These are phyloP conservation scores for Calephelis virginiensis DNA, from an alignment of 1,140 invertebrate species.

Conservation along the genomic window DNA sequence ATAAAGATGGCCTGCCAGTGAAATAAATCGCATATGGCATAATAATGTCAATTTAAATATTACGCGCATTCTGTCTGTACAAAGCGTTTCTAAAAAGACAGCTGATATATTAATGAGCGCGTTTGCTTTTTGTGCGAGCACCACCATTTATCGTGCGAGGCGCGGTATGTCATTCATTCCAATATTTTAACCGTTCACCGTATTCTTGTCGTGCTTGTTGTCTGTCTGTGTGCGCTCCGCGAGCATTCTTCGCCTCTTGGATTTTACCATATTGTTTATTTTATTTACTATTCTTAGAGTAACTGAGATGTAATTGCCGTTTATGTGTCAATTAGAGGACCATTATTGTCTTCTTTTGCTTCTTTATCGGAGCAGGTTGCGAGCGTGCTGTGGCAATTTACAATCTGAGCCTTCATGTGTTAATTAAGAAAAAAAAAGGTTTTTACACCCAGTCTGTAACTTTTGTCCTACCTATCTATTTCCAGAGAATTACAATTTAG, in stretches of 20 bases:
- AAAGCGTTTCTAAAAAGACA: slow-evolving; percentile 69
- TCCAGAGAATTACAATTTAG: too few relatives aligned
- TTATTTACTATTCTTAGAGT: slow-evolving; percentile 17
- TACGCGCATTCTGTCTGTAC: slow-evolving; percentile 48
- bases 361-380: not conserved
- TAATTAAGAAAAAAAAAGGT: too few relatives aligned
- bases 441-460: too few relatives aligned
- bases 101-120: slow-evolving; percentile 76
- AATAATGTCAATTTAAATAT: slow-evolving; percentile 30
- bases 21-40: slow-evolving; percentile 10
- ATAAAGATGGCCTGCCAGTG: not conserved
- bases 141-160: slow-evolving; percentile 70
- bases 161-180: slow-evolving; percentile 77
- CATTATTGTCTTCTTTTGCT: not conserved
- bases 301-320: slow-evolving; percentile 13
- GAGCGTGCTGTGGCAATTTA: not conserved
- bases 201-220: slow-evolving; percentile 66
- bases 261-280: slow-evolving; percentile 16
- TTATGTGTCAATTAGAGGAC: slow-evolving; percentile 11
- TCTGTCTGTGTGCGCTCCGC: slow-evolving; percentile 45
- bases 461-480: too few relatives aligned
- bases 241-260: slow-evolving; percentile 47
- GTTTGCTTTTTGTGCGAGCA: slow-evolving; percentile 69
- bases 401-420: not conserved
- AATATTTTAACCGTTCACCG: slow-evolving; percentile 70